A percentile compares a stretch with the other conserved stretches of the same genome.
phyloP scores from a whole-genome alignment of 1,140 invertebrate genomes.

The Drosophila repleta region DNA sequence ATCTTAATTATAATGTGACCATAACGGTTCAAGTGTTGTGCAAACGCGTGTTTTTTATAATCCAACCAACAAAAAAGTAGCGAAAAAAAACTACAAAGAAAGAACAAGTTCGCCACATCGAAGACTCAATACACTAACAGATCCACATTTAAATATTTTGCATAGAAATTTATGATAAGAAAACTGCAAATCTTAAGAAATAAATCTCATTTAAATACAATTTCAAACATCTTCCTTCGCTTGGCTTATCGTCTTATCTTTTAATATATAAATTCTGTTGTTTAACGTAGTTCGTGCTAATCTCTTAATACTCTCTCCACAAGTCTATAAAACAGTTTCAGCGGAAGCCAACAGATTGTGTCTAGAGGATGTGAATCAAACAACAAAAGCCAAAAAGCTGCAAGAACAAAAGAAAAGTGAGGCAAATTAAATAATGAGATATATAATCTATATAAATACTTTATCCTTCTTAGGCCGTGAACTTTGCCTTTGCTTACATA shows the following conservation, averaged over 20 bases:
- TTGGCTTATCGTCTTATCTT: background rate
- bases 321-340: slow-evolving; percentile 1
- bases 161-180: too few relatives aligned
- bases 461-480: slow-evolving; percentile 3
- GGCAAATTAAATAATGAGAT: slow-evolving; percentile 3
- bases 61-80: slow-evolving; percentile 10
- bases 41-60: slow-evolving; percentile 27
- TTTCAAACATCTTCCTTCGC: too few relatives aligned
- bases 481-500: slow-evolving; percentile 26
- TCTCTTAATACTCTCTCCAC: background rate
- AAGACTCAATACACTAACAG: background rate
- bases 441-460: background rate
- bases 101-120: background rate
- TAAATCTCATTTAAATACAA: background rate
- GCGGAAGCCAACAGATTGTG: slow-evolving; percentile 27
- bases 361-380: slow-evolving; percentile 38
- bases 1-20: slow-evolving; percentile 44
- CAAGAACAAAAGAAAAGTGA: background rate
- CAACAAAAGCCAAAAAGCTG: background rate
- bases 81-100: background rate
- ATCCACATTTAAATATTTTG: too few relatives aligned
- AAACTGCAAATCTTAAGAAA: too few relatives aligned
- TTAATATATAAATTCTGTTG: background rate
- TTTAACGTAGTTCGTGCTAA: background rate
- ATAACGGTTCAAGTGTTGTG: slow-evolving; percentile 35